Base-by-base conservation (phyloP, 2,113 vertebrate species). In the Leucopternis melanops region DNA sequence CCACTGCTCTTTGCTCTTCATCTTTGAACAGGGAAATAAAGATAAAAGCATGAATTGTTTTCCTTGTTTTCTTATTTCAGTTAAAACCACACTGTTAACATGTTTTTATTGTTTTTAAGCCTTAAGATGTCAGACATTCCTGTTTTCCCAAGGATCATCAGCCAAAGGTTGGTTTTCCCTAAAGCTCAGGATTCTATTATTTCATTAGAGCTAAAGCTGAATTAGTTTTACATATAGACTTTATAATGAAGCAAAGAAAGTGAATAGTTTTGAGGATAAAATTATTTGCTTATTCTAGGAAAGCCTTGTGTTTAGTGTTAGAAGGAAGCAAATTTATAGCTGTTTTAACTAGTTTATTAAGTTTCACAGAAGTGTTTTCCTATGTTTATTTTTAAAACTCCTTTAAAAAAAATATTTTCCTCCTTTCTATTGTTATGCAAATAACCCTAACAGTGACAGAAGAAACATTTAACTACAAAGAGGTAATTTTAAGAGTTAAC, bases 321-420 rank as follows among this genome's bases (percentile, higher is more conserved):
- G 13, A 84, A 87, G 19, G 81, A 57, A 71, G 3, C 3, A 69
- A 73, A n/a, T 58, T 69, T 32, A 44, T 57, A 57, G 4, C 1
- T 25, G 13, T 81, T 83, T 86, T 66, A 54, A 49, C 5, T 44
- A 47, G 17, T 63, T 81, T 71, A 26, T 36, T 8, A 65, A 47
- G 49, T 57, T 69, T 57, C 27, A 62, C 3, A 13, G 10, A 63
- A 42, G 2, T 32, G 8, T 44, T 83, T 73, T 69, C 22, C 7
- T 47, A 52, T 8, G 8, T 25, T 44, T 66, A 38, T 57, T 86
- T 86, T 4, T 1, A 36, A 67, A 42, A 26, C 1, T 19, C 36
- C 1, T 70, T 67, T 34, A 4, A 1, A 45, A 45, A 27, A n/a
- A 44, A 26, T 0, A 0, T 36, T 67, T 59, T 65, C 5, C 2